Percentiles rank a stretch among this genome's conserved stretches.
Conservation (phyloP, 92 coral and sea anemone species). For the Epizoanthus illoricatus region DNA sequence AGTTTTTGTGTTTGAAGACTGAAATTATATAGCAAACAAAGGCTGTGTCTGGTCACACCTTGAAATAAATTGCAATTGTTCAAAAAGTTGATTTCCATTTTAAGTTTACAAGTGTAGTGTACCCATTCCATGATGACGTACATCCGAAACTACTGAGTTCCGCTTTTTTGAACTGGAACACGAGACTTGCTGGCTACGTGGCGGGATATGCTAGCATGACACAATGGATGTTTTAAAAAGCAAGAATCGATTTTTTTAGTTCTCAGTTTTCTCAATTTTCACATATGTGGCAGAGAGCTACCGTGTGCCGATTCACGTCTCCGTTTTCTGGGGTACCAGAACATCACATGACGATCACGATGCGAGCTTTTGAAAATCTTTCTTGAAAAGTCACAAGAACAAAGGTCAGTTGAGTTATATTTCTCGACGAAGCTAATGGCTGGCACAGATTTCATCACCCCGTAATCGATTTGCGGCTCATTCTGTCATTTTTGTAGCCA, state of each 20-base stretch:
- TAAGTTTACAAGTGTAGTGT: not conserved
- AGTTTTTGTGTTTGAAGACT: constrained; percentile 10
- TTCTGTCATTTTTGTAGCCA: constrained; percentile 4
- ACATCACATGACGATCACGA: not conserved
- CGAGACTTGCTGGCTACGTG: not conserved
- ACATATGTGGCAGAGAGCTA: not conserved
- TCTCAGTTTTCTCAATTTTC: not conserved
- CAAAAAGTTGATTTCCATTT: not conserved
- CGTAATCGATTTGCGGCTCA: not conserved
- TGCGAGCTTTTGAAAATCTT: not conserved
- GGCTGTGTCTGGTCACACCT: constrained; percentile 33
- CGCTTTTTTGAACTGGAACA: not conserved
- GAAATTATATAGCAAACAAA: constrained; percentile 11
- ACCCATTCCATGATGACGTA: constrained; percentile 20
- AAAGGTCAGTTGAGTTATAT: not conserved
- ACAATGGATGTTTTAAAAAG: not conserved
- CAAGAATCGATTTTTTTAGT: not conserved
- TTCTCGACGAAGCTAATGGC: not conserved
- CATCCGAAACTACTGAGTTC: constrained; percentile 8
- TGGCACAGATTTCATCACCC: not conserved
- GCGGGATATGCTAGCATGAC: not conserved
- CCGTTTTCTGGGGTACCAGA: not conserved
- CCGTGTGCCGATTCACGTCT: not conserved
- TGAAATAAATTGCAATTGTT: constrained; percentile 6
- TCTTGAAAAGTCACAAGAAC: not conserved